These are phyloP conservation scores for Thumatha senex DNA, from an alignment of 2,888 invertebrate genomes.

Conservation along the genomic window DNA sequence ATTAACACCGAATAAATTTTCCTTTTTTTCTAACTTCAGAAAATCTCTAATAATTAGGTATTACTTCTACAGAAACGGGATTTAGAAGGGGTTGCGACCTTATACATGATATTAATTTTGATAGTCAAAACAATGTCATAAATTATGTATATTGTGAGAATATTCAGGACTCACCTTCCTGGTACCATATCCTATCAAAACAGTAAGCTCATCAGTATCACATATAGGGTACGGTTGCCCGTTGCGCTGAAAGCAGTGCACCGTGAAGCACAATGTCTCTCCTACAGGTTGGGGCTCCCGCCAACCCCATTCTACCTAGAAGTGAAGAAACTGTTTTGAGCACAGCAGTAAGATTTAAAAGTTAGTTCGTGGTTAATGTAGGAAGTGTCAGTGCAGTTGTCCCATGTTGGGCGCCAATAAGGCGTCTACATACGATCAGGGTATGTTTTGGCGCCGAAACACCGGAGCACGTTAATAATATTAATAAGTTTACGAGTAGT, in stretches of 20 bases:
- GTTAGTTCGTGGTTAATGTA: background rate
- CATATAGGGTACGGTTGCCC: slow-evolving; percentile 97
- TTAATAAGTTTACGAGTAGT: too few species aligned
- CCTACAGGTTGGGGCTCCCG: slow-evolving; percentile 94
- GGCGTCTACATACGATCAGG: too few species aligned
- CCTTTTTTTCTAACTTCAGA: too few species aligned
- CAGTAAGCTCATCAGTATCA: slow-evolving; percentile 94
- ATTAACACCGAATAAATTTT: too few species aligned
- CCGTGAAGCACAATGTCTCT: slow-evolving; percentile 95
- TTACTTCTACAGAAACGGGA: too few species aligned
- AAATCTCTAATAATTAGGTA: too few species aligned
- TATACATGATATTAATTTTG: too few species aligned
- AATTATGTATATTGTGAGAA: too few species aligned
- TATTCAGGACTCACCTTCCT: slow-evolving; percentile 85
- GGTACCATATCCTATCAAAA: slow-evolving; percentile 93
- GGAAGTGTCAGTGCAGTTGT: background rate
- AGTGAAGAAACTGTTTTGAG: background rate
- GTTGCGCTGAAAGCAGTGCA: slow-evolving; percentile 95
- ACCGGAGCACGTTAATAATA: too few species aligned
- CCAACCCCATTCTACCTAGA: slow-evolving; percentile 93
- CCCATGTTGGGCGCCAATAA: slow-evolving; percentile 1
- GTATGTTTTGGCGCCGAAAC: too few species aligned
- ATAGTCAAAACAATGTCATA: too few species aligned
- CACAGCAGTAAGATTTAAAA: background rate
- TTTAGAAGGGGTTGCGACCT: too few species aligned